phyloP scores from a whole-genome alignment of 2,888 invertebrate species.

The Apamea epomidion region DNA sequence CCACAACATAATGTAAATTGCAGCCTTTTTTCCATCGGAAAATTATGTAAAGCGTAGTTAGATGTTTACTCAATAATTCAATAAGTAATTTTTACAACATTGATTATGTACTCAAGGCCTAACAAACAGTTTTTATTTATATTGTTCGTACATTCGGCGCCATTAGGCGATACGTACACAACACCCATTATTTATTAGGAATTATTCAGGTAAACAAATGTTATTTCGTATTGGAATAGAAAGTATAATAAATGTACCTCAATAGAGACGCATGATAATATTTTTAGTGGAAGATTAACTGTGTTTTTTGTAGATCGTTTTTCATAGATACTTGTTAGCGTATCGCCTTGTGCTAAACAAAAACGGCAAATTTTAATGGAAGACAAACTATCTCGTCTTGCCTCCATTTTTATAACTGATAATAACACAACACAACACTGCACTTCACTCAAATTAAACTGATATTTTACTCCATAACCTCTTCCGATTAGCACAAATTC shows the following conservation, averaged over 20 bases:
- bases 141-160: constrained; percentile 60
- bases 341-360: constrained; percentile 92
- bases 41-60: not conserved
- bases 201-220: constrained; percentile 13
- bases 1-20: constrained; percentile 5
- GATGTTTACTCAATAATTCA: not conserved
- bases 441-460: constrained; percentile 60
- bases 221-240: constrained; percentile 16
- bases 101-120: not conserved
- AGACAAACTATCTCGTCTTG: constrained; percentile 91
- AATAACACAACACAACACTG: constrained; percentile 60
- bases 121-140: constrained; percentile 31
- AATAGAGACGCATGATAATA: constrained; percentile 94
- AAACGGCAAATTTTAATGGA: constrained; percentile 93
- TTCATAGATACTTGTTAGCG: constrained; percentile 92
- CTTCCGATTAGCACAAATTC: constrained; percentile 64
- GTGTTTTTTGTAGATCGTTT: constrained; percentile 90
- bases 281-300: constrained; percentile 93
- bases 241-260: constrained; percentile 90
- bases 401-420: constrained; percentile 88
- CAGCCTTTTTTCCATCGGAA: not conserved
- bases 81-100: not conserved
- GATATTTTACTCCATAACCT: constrained; percentile 81
- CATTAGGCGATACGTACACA: constrained; percentile 56
- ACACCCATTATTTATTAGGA: constrained; percentile 19